A percentile compares a stretch with the other conserved stretches of the same genome.
phyloP scores from a whole-genome alignment of 2,113 vertebrate species.

The Tricholaema leucomelas region DNA sequence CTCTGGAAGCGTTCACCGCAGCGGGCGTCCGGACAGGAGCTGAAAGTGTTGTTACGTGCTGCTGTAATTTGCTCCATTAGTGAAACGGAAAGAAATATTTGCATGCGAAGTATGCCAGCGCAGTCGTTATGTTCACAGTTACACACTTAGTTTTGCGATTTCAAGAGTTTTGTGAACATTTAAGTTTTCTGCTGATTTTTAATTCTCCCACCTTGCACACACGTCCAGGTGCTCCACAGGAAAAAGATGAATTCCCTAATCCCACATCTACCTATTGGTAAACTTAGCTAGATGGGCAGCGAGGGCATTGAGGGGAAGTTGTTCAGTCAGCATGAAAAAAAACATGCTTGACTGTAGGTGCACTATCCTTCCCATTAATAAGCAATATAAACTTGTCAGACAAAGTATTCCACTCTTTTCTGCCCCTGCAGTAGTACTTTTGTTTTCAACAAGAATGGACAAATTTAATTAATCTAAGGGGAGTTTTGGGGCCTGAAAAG shows the following conservation, averaged over 20 bases:
- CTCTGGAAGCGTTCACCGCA: neutral
- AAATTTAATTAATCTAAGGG: neutral
- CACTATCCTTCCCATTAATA: neutral
- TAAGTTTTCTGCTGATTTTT: neutral
- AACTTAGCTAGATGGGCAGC: neutral
- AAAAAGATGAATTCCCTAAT: neutral
- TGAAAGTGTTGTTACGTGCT: neutral
- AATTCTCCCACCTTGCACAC: too few species aligned
- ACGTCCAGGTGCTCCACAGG: accelerated
- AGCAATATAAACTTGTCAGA: neutral
- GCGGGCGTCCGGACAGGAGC: neutral
- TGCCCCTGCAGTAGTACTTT: neutral
- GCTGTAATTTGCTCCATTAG: neutral
- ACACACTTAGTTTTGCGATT: neutral
- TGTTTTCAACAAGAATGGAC: neutral
- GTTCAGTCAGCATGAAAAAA: neutral
- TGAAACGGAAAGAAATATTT: neutral
- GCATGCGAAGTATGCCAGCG: accelerated
- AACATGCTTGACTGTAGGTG: neutral
- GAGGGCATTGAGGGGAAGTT: neutral
- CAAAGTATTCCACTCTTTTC: neutral
- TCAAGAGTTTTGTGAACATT: accelerated
- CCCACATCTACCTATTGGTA: accelerated
- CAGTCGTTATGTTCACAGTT: neutral
- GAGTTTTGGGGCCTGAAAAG: neutral